phyloP scores from a whole-genome alignment of 2,888 invertebrate species.

The Smittia aterrima region DNA sequence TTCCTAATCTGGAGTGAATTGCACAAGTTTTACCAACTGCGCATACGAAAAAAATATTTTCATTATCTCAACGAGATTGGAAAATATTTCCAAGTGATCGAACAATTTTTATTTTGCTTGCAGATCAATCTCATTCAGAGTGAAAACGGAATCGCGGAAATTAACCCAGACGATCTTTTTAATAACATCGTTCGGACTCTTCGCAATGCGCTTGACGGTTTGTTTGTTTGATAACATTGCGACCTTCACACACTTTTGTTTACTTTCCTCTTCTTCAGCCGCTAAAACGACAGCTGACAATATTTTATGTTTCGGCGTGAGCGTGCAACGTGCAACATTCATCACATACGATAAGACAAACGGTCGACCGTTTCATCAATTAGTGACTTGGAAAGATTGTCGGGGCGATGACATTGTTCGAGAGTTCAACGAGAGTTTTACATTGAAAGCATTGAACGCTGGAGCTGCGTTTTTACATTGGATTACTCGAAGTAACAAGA shows the following conservation, averaged over 20 bases:
- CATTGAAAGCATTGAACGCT: constrained; percentile 59
- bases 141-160: constrained; percentile 72
- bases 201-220: constrained; percentile 67
- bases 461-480: background rate
- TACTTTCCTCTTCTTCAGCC: constrained; percentile 56
- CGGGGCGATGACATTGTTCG: constrained; percentile 71
- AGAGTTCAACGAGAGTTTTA: constrained; percentile 72
- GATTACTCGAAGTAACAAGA: constrained; percentile 2
- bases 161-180: constrained; percentile 83
- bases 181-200: constrained; percentile 66
- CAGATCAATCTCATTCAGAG: constrained; percentile 21
- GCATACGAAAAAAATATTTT: too few relatives aligned
- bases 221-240: background rate
- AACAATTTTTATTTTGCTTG: too few relatives aligned
- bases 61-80: too few relatives aligned
- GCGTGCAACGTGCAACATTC: constrained; percentile 78
- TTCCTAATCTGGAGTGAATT: background rate
- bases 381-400: constrained; percentile 89
- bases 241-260: background rate
- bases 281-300: constrained; percentile 64
- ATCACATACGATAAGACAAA: constrained; percentile 78
- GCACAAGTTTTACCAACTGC: too few relatives aligned
- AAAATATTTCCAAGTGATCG: too few relatives aligned
- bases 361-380: constrained; percentile 75
- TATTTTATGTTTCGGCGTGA: constrained; percentile 77